Base-by-base conservation (phyloP, 2,113 vertebrate species). In the Phocoena phocoena region DNA sequence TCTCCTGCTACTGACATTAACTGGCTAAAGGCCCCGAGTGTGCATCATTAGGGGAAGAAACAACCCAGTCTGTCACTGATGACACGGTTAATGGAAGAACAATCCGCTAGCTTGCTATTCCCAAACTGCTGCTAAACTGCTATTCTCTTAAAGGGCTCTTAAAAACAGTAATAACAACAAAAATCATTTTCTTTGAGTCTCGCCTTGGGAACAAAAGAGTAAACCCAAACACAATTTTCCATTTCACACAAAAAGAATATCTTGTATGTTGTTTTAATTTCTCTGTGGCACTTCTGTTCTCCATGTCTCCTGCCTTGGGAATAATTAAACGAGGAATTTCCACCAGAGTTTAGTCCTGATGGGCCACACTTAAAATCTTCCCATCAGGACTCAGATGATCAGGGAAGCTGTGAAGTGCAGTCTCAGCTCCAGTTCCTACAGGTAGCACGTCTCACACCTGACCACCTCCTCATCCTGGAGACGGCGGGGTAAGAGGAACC, bases 401-500 rank as follows among this genome's bases (percentile, higher is more conserved):
- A 76, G 14, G 13, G 1, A 95, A 53, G 9, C 17, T 13, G 17
- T 36, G n/a, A 68, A 44, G 14, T 65, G 5, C 26, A 53, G 33
- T 36, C 55, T 84, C 17, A 20, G 13, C 13, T 38, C 41, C 44
- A 74, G 3, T 33, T 73, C 36, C 38, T 50, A 6, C 8, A 18
- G 53, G 60, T 1, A 6, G 12, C 9, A 7, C 6, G 2, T 41
- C 23, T 71, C 68, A 63, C 17, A n/a, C 44, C 3, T 44, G 41
- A 63, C 10, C 36, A 28, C 38, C 12, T 62, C 70, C 41, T 68
- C 44, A 44, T 10, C 4, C 23, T 31, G 36, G 55, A 65, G 10
- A 8, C 4, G 4, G 20, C 0, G 8, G 25, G 13, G 8, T 6
- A 21, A 1, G 6, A 20, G 10, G 25, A 60, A 12, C 28, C 25